phyloP scores from a whole-genome alignment of 53 echinoderm and acorn worm species.

The Actinopyga echinites region DNA sequence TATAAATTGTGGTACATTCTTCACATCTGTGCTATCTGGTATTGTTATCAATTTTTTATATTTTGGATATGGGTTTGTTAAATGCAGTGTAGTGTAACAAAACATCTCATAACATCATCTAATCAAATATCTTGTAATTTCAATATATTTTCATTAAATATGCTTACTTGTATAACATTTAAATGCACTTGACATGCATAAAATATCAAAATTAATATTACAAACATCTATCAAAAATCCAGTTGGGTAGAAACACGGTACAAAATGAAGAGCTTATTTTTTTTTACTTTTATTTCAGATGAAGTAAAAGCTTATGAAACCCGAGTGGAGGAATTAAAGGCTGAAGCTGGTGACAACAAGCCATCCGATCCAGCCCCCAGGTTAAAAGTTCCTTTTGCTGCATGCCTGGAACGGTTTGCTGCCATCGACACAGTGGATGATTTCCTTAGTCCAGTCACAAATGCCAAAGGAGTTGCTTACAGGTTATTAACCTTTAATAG shows the following conservation, averaged over 20 bases:
- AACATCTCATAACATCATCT: too few relatives aligned
- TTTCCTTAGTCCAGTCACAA: slow-evolving; percentile 79
- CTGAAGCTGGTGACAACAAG: slow-evolving; percentile 65
- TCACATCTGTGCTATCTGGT: too few relatives aligned
- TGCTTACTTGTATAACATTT: too few relatives aligned
- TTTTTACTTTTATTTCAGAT: slow-evolving; percentile 30
- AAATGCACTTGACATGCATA: too few relatives aligned
- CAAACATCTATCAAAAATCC: too few relatives aligned
- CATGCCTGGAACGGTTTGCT: slow-evolving; percentile 77
- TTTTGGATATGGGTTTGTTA: too few relatives aligned
- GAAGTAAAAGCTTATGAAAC: slow-evolving; percentile 78
- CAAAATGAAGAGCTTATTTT: not conserved
- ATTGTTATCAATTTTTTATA: too few relatives aligned
- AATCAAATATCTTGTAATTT: too few relatives aligned
- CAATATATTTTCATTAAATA: too few relatives aligned
- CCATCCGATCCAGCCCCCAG: slow-evolving; percentile 71
- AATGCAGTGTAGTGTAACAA: too few relatives aligned
- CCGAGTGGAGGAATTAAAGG: slow-evolving; percentile 74
- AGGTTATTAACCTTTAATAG: slow-evolving; percentile 41
- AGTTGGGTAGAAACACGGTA: not conserved
- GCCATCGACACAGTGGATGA: slow-evolving; percentile 78
- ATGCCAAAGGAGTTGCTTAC: slow-evolving; percentile 73
- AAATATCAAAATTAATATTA: too few relatives aligned
- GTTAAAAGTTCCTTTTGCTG: slow-evolving; percentile 59
- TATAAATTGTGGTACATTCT: too few relatives aligned